Base-by-base conservation (phyloP, 2,888 invertebrate species). In the Hyalella azteca region DNA sequence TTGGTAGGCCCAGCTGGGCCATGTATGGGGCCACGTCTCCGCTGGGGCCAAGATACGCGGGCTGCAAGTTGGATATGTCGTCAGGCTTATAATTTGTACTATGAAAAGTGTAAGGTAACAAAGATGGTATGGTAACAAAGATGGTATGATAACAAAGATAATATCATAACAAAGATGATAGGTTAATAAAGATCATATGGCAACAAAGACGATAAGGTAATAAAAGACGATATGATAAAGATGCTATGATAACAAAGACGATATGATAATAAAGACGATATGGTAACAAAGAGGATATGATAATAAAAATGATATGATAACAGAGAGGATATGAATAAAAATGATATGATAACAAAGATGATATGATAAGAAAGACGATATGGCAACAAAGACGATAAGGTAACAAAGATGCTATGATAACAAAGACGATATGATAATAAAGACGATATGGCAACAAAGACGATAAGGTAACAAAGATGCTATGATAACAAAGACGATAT, bases 31-130 rank as follows among this genome's bases (percentile, higher is more conserved):
- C 91, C 79, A 94, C 92, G 87, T 91, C 91, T 84, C 91, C 89
- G 36, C 92, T 91, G 85, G 92, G 91, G 13, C 94, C 94, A 87
- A 92, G 93, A 87, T 93, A 94, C 1, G 93, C 93, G 29, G 92
- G 92, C 88, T 88, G 83, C n/a, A 48, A n/a, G 29, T 54, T 26
- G 29, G 22, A 11, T 54, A 26, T 7, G 26, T 15, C 1, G 2
- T 22, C 13, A 15, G n/a, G 4, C 19, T 15, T 22, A 45, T 15
- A 45, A 15, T 19, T 15, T 45, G 11, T 15, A 3, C 3, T 7
- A 26, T 22, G 22, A 9, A 54, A 26, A 26, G 54, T 26, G 54
- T 26, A 29, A 13, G n/a, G 54, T 22, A 0, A 3, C 29, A 7
- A 11, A 54, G 29, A 15, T 50, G 15, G 5, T 26, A 54, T 54